These are phyloP conservation scores for Stegastes partitus DNA, from an alignment of 2,113 vertebrate species.

Conservation along the genomic window DNA sequence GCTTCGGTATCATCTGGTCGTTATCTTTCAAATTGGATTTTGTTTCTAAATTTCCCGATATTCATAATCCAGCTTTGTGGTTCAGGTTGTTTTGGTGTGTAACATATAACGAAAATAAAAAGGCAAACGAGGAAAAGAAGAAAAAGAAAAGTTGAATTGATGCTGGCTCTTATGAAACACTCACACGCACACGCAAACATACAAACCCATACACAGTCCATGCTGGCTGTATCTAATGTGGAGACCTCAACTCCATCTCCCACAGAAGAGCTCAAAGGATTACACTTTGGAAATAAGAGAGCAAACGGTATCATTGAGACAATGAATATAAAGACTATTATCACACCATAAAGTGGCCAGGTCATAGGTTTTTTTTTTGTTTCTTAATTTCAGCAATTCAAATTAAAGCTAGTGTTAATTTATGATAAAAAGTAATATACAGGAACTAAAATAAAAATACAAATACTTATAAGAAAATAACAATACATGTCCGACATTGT, in stretches of 20 bases:
- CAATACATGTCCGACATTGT: conserved; percentile 92
- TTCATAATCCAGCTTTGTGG: conserved; percentile 81
- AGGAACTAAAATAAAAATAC: conserved; percentile 84
- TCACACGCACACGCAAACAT: conserved; percentile 53
- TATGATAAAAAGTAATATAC: conserved; percentile 91
- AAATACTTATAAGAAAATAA: conserved; percentile 90
- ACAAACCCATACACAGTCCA: conserved; percentile 74
- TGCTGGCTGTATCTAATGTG: conserved; percentile 82
- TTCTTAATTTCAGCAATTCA: conserved; percentile 81
- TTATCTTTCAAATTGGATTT: conserved; percentile 74
- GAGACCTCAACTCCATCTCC: conserved; percentile 70
- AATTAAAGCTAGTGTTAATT: conserved; percentile 95
- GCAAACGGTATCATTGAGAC: conserved; percentile 77
- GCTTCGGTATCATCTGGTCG: conserved; percentile 82
- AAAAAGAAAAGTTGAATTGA: conserved; percentile 78
- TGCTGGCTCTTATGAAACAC: conserved; percentile 82
- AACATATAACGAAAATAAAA: conserved; percentile 74
- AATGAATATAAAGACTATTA: conserved; percentile 80
- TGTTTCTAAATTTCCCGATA: conserved; percentile 71
- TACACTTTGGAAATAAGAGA: conserved; percentile 84
- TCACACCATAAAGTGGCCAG: conserved; percentile 87
- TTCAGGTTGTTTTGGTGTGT: conserved; percentile 85
- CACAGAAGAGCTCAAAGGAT: conserved; percentile 80
- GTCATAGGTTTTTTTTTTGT: conserved; percentile 74
- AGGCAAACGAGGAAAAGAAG: conserved; percentile 57